Evolutionary conservation across 2,888 invertebrate genomes (phyloP), one percentile per base, ranked within the genome.

Genomic region (Azorinus chamasolen): DNA sequence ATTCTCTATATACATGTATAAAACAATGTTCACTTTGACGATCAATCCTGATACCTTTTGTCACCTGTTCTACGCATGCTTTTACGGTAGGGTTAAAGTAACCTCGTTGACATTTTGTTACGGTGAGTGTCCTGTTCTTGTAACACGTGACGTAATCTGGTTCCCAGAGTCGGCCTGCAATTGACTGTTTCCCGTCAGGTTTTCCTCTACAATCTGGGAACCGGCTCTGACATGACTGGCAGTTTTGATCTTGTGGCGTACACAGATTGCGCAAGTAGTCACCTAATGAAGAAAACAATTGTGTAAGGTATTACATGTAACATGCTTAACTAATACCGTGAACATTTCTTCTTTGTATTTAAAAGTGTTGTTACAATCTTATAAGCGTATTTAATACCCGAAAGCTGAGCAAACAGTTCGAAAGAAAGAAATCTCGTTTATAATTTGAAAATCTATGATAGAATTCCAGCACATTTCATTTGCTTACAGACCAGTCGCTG

Each of bases 181-280:
- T 68, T 1, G 80, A 64, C 32, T 83, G 59, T 10, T 59, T 48
- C 4, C 86, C 84, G 48, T 86, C 80, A 2, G 66, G 24, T 39
- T 72, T 57, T 16, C 78, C 79, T 10, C 74, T 58, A 77, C 86
- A 86, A 24, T 75, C 79, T 0, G 84, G 82, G n/a, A 76, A 50
- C 55, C 86, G 59, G 12, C 64, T 59, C 22, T 62, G 59, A 59
- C 86, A 86, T 27, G 83, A 83, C 14, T 63, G 58, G 65, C 86
- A 86, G 18, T 61, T 45, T 4, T 20, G 24, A 37, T 75, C 72
- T 16, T 55, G 53, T 16, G 72, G 58, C 20, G 65, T 39, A 50
- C 86, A 86, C 18, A 79, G 57, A 65, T 86, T 86, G 39, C 79
- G 66, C 2, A 73, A 57, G 46, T 86, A 86, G 41, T 85, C 83